phyloP scores from a whole-genome alignment of 2,113 vertebrate genomes.

The Mystacornis crossleyi region DNA sequence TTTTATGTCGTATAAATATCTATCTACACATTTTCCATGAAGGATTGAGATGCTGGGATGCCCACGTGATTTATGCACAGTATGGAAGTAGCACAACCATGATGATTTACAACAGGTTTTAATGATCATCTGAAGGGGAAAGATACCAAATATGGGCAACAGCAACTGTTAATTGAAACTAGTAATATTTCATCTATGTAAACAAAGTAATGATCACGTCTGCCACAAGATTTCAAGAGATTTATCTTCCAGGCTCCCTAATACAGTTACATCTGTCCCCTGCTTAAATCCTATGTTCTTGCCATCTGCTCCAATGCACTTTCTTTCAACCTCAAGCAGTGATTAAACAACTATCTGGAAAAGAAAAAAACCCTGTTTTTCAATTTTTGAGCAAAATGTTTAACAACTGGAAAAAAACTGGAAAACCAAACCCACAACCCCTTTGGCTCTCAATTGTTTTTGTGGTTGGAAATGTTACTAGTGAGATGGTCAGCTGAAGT shows the following conservation, averaged over 20 bases:
- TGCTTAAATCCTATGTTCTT: constrained; percentile 77
- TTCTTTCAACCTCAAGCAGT: constrained; percentile 31
- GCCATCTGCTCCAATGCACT: constrained; percentile 73
- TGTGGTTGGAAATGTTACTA: neutral
- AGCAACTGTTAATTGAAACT: constrained; percentile 29
- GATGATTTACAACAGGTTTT: constrained; percentile 48
- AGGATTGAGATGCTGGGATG: neutral
- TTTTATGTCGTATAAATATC: neutral
- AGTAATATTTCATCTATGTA: constrained; percentile 29
- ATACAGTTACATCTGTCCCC: constrained; percentile 71
- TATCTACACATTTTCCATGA: neutral
- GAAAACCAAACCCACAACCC: neutral
- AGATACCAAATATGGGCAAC: constrained; percentile 48
- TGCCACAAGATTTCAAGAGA: constrained; percentile 62
- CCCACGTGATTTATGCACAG: constrained; percentile 3
- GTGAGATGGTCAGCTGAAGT: neutral
- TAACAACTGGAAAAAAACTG: neutral
- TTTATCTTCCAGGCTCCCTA: constrained; percentile 66
- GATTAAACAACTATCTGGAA: constrained; percentile 41
- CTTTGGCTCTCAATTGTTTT: neutral
- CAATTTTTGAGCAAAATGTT: neutral
- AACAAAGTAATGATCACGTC: constrained; percentile 52
- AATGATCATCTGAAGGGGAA: constrained; percentile 41
- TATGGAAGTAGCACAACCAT: constrained; percentile 11
- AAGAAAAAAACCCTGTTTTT: neutral